Evolutionary conservation across 2,888 invertebrate genomes (phyloP), one percentile per base, ranked within the genome.

Genomic region (Cerastoderma edule): DNA sequence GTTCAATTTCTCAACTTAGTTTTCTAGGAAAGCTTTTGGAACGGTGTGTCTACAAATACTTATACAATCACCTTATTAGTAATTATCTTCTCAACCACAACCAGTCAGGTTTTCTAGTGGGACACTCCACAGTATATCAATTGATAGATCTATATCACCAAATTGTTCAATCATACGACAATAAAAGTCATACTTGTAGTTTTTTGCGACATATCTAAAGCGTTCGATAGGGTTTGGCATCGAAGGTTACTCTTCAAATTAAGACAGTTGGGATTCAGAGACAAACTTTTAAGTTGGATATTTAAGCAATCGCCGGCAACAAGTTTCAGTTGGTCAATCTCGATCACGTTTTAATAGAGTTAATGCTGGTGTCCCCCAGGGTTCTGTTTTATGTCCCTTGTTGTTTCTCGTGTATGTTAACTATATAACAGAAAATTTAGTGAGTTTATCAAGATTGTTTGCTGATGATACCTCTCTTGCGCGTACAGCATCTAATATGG

Each of bases 371-470:
- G 64, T 76, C 5, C 66, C 69, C 6, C 68, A 76, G 53, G 76
- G 68, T 3, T 76, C 76, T 4, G 60, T 60, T 2, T 39, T 60
- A 4, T 65, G 75, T 13, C 72, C 72, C 13, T 24, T 70, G 10
- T 28, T 71, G n/a, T 73, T 73, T 48, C 35, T 72, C 39, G 28
- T 78, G 32, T 72, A 68, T 39, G 70, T 77, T 2, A 72, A 65
- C 53, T 66, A 77, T 33, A 72, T 72, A 16, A 48, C 53, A 1
- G 35, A 63, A n/a, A 16, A 67, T 6, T 50, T 71, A 5, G 4
- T 57, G 16, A 67, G 53, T 32, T 44, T 48, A 6, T 22, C 56
- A 1, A n/a, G 65, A 32, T 35, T 75, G 8, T 70, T 66, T 70
- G 75, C 75, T 19, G 67, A 75, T 57, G 68, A 65, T 24, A 74